phyloP scores from a whole-genome alignment of 2,113 vertebrate species.

The Lonchura striata region DNA sequence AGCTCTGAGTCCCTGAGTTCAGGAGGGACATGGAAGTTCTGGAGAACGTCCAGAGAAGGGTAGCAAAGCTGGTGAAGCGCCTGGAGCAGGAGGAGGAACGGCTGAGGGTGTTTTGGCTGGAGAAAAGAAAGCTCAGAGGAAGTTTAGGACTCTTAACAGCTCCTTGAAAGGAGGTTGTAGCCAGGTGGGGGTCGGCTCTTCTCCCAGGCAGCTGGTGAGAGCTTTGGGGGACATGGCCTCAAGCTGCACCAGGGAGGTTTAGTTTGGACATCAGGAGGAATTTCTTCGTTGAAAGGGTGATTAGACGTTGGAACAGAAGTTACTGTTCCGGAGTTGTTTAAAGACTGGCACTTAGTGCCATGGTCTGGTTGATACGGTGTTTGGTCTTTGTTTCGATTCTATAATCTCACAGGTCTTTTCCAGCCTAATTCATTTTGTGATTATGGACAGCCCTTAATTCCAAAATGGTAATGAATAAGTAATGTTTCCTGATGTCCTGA shows the following conservation, averaged over 20 bases:
- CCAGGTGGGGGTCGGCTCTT: too few species aligned
- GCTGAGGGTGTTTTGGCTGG: background rate
- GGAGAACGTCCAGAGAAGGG: background rate
- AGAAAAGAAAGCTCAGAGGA: background rate
- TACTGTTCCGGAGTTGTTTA: background rate
- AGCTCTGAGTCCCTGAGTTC: background rate
- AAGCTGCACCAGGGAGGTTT: background rate
- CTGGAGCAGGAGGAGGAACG: background rate
- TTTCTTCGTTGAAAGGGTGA: background rate
- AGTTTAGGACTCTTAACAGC: rapidly evolving
- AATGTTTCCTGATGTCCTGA: background rate
- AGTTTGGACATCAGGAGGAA: background rate
- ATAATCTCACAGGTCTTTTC: background rate
- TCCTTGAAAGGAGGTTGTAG: background rate
- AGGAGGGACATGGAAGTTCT: background rate
- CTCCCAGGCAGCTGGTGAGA: background rate
- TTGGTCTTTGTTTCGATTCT: background rate
- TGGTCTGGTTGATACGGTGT: background rate
- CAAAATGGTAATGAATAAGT: background rate
- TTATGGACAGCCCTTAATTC: background rate
- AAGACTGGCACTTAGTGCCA: background rate
- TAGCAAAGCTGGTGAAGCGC: too few species aligned
- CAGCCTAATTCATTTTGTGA: background rate
- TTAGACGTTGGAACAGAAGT: background rate
- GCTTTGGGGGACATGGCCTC: background rate